These are phyloP conservation scores for Petrosia ficiformis DNA, from an alignment of 37 sponge, comb jelly and placozoan species.

Conservation along the genomic window DNA sequence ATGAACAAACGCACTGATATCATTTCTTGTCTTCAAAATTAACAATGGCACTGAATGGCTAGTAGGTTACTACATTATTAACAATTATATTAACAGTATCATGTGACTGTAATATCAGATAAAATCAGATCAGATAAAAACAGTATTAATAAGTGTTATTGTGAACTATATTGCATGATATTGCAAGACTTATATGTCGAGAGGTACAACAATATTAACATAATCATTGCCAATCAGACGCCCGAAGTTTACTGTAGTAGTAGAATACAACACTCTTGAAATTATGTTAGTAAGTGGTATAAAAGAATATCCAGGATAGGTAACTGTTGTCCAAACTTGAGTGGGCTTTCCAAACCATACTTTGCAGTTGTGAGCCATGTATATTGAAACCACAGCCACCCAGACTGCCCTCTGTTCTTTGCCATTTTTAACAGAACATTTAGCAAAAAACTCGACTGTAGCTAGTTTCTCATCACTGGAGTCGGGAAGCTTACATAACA, in stretches of 20 bases:
- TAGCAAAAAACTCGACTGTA: neutral
- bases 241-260: slow-evolving; percentile 6
- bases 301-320: neutral
- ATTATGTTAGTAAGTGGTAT: neutral
- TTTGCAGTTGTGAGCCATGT: neutral
- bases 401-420: neutral
- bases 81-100: no score
- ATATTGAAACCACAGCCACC: neutral
- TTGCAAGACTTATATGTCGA: neutral
- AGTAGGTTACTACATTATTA: no score
- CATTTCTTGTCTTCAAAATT: no score
- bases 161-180: no score
- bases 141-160: no score
- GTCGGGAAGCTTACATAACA: neutral
- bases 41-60: no score
- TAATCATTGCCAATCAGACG: slow-evolving; percentile 8
- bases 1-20: no score
- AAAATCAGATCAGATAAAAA: no score
- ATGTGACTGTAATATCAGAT: no score
- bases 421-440: neutral
- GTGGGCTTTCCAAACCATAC: slow-evolving; percentile 11
- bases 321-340: neutral
- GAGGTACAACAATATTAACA: slow-evolving; percentile 8
- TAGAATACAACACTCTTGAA: neutral
- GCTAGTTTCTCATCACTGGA: neutral